These are phyloP conservation scores for Grallaria varia DNA, from an alignment of 2,113 vertebrate species.

Conservation along the genomic window DNA sequence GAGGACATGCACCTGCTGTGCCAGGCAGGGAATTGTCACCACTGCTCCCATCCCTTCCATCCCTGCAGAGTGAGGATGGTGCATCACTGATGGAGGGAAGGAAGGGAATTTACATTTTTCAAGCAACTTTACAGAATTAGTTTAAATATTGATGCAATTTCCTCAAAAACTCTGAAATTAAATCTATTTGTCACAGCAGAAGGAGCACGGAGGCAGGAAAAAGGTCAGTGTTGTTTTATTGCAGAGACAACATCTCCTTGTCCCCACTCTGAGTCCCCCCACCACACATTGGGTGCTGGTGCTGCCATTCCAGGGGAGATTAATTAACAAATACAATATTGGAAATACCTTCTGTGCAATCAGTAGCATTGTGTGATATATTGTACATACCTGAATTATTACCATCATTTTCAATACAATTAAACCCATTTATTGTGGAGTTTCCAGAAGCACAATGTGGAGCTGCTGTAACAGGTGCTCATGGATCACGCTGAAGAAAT, in stretches of 20 bases:
- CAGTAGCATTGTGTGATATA: not conserved
- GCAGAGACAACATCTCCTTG: not conserved
- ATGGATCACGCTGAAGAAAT: not conserved
- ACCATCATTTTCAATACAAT: not conserved
- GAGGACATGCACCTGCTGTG: too few relatives aligned
- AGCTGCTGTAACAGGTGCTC: not conserved
- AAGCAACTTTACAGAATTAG: not conserved
- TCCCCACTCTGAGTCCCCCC: not conserved
- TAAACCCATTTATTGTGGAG: conserved; percentile 3
- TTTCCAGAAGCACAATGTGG: rapidly evolving
- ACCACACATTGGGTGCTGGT: rapidly evolving
- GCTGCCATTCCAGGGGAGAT: not conserved
- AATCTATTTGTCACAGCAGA: not conserved
- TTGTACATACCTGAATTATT: not conserved
- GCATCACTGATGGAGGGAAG: not conserved
- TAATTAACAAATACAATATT: not conserved
- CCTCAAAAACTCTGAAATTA: not conserved
- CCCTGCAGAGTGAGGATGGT: rapidly evolving
- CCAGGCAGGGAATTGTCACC: not conserved
- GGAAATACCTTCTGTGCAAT: not conserved
- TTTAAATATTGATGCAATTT: not conserved
- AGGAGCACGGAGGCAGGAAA: not conserved
- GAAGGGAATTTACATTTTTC: not conserved
- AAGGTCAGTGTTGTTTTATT: not conserved
- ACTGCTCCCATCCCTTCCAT: too few relatives aligned